Conservation (phyloP, 2,888 invertebrate species). For the Xestoiulus laeticollis region DNA sequence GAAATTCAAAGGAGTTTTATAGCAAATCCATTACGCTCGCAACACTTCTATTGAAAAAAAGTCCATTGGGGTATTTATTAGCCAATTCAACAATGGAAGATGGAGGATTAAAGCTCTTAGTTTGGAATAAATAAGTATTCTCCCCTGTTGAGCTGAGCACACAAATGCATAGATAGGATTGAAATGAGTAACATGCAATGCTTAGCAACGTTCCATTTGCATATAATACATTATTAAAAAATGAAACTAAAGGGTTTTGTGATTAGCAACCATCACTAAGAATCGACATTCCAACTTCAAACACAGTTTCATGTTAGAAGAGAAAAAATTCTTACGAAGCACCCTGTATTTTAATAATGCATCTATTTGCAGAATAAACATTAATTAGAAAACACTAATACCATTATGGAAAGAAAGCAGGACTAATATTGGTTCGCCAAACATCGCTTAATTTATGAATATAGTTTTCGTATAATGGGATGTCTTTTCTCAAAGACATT, state of each 20-base stretch:
- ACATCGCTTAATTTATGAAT: neutral
- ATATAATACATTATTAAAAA: neutral
- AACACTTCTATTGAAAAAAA: neutral
- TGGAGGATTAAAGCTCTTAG: neutral
- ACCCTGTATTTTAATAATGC: neutral
- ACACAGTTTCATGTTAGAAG: neutral
- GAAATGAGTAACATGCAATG: neutral
- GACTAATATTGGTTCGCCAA: neutral
- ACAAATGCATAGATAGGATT: neutral
- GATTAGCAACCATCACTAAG: no score
- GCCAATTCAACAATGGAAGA: neutral
- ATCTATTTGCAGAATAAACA: neutral
- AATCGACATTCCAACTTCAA: neutral
- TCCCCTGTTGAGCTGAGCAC: neutral
- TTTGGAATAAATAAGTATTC: neutral
- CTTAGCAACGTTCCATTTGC: neutral
- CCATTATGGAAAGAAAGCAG: neutral
- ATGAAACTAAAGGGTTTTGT: neutral
- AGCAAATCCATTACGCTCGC: neutral
- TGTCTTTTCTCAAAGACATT: neutral
- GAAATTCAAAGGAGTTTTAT: conserved; percentile 40
- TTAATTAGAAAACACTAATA: conserved; percentile 4
- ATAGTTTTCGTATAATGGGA: neutral
- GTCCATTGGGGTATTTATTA: conserved; percentile 6
- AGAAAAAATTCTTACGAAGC: neutral